Base-by-base conservation (phyloP, 2,797 vertebrate genomes). In the Muscicapa striata region DNA sequence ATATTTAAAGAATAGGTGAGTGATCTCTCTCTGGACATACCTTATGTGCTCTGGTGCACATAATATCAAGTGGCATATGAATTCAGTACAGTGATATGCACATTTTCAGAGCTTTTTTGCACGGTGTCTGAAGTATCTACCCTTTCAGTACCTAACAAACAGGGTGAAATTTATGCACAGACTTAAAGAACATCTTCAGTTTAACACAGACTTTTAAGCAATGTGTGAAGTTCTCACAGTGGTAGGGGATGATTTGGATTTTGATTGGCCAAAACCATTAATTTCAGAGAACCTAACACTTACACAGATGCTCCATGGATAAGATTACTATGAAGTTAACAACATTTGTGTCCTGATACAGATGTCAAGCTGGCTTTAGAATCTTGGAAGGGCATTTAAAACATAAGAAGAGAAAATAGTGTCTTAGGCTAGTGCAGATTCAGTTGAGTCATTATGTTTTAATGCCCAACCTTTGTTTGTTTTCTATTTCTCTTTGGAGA, bases 391-490 rank as follows among this genome's bases (percentile, higher is more conserved):
- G 82, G 62, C 69, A 92, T 89, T 67, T 77, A 55, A 91, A 94
- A 80, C 22, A 45, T 55, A 87, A 89, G 22, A 70, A 34, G 32
- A 49, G 40, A 97, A 96, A 89, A 88, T 36, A 84, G 54, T 38
- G 66, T 73, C 82, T 94, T 87, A 87, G 85, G 69, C 70, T 69
- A 86, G 78, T 4, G 32, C 68, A 48, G 41, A 68, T 69, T 96
- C 83, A 67, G 93, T 85, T 96, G 96, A 97, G 85, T 98, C 95
- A 94, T 92, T 70, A 91, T 30, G 30, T 87, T 88, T 95, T 57
- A 92, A 96, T 82, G 97, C 97, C 98, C 97, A 97, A 87, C 98
- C 97, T 95, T 96, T 98, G 94, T 98, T 98, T 98, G 96, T 89
- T 97, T 97, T 97, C 91, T 97, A 72, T 97, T 97, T 97, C 96